Base-by-base conservation (phyloP, 2,113 vertebrate species). In the Otolemur garnettii region DNA sequence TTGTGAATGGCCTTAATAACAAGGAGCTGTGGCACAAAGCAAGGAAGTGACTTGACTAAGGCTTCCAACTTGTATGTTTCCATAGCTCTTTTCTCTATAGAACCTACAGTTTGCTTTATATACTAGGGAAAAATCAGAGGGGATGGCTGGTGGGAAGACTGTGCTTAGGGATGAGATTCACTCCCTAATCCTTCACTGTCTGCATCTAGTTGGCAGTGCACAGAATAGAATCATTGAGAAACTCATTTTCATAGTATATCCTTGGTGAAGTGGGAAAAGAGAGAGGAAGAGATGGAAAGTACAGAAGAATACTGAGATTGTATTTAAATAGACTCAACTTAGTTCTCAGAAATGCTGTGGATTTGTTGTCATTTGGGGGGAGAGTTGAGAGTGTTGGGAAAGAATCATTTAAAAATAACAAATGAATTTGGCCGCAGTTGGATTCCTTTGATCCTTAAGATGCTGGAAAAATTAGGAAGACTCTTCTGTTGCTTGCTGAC, bases 241-340 rank as follows among this genome's bases (percentile, higher is more conserved):
- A 17, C n/a, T 26, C 30, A 86, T 82, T 55, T 92, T 92, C 38
- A 28, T 10, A 42, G 21, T 90, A 45, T 92, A 84, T 95, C 62
- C 91, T 95, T 78, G 84, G 66, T 57, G 87, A 97, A 84, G 93
- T 95, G 96, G 85, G 66, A 97, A 97, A 97, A 78, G 38, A 96
- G 33, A 3, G 55, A n/a, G 59, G 82, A 97, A 81, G 77, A 94
- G 90, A 78, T 22, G 19, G 9, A 82, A 87, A 50, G 45, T 55
- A 15, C 35, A 62, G n/a, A 82, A 92, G 15, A 64, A 85, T 64
- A 60, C 18, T 71, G 72, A 89, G 82, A 81, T 13, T 28, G 22
- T 85, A 64, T 74, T 50, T 11, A 57, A 30, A 64, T 11, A 55
- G 59, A 81, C 55, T 59, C 74, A 42, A 53, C 3, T 35, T 69